phyloP scores from a whole-genome alignment of 2,888 invertebrate species.

The Ischnura elegans region DNA sequence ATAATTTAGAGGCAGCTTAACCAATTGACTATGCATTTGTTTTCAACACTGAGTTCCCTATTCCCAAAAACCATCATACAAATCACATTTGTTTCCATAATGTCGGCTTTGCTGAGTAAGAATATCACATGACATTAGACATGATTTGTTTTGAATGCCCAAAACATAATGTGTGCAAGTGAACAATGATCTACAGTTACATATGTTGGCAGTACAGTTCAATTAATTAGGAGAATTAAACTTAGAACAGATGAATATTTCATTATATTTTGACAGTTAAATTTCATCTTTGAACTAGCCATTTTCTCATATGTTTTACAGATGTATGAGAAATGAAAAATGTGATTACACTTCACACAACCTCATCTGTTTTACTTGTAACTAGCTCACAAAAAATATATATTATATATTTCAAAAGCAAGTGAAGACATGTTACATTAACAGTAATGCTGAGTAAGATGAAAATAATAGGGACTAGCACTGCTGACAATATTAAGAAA shows the following conservation, averaged over 20 bases:
- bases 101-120: conserved; percentile 58
- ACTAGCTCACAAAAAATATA: conserved; percentile 66
- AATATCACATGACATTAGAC: conserved; percentile 65
- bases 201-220: conserved; percentile 51
- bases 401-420: conserved; percentile 52
- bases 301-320: conserved; percentile 50
- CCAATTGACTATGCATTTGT: not conserved
- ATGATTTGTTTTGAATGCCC: conserved; percentile 57
- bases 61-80: not conserved
- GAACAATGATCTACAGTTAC: conserved; percentile 59
- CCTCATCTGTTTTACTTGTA: conserved; percentile 34
- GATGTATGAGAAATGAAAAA: conserved; percentile 56
- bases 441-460: conserved; percentile 56
- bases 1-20: not conserved
- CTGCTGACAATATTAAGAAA: conserved; percentile 60
- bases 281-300: conserved; percentile 24
- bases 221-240: conserved; percentile 41
- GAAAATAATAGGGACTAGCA: conserved; percentile 64
- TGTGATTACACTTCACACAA: conserved; percentile 54
- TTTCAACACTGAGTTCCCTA: not conserved
- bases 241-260: conserved; percentile 45
- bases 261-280: conserved; percentile 34
- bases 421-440: conserved; percentile 57
- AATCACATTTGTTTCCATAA: conserved; percentile 34
- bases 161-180: conserved; percentile 61